Evolutionary conservation across 2,797 vertebrate species (phyloP), one percentile per base, ranked within the genome.

Genomic region (Chiroxiphia lanceolata): DNA sequence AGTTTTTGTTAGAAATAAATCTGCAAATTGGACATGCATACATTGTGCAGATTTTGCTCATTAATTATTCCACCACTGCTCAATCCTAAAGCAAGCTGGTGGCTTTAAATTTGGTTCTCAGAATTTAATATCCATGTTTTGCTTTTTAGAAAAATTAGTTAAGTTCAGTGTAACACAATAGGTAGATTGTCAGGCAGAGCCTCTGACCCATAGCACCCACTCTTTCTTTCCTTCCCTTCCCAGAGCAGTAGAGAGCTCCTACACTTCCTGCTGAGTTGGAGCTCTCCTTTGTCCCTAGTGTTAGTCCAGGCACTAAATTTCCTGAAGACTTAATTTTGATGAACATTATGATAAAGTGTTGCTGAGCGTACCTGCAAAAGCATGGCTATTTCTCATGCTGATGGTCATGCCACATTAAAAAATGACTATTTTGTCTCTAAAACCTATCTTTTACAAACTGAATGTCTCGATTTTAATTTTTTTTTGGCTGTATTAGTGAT

Each of bases 31-130:
- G 13, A 20, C 31, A 21, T 21, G 9, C 33, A 4, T 68, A 26
- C 14, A 1, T 56, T 60, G 44, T n/a, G 56, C 17, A 44, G 7
- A 31, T 59, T 78, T 75, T 93, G 29, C 10, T 89, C 16, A 3
- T 59, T 70, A 45, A 40, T 51, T 69, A 26, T 36, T 79, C 33
- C 5, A 6, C 25, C 0, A 1, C 57, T 0, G 1, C 33, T 79
- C 25, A 85, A 29, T 71, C 38, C 33, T 81, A 59, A 59, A 81
- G 31, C 51, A 84, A 67, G 23, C 26, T 84, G 34, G 8, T 78
- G 34, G 23, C 53, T 87, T 93, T 69, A n/a, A 53, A 81, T 57
- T 38, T 77, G 27, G 44, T 82, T 82, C 25, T 75, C 20, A 31
- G 12, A 14, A 36, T 91, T 80, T 69, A 57, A 70, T 38, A 31